phyloP scores from a whole-genome alignment of 2,113 vertebrate species.

The Pelodiscus sinensis region DNA sequence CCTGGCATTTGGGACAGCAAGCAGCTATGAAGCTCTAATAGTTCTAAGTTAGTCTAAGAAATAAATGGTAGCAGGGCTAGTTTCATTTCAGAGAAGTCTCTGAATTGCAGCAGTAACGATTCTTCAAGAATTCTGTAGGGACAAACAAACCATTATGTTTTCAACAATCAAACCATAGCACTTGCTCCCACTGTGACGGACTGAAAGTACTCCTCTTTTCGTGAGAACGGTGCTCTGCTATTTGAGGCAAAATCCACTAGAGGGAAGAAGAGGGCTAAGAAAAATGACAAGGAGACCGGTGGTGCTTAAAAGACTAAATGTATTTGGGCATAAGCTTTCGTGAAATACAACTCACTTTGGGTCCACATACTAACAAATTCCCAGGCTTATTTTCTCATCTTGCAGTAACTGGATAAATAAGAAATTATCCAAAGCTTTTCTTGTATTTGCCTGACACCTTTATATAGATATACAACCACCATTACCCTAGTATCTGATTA shows the following conservation, averaged over 20 bases:
- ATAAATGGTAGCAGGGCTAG: neutral
- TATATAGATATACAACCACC: neutral
- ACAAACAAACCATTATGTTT: neutral
- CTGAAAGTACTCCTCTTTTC: neutral
- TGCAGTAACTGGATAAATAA: accelerated
- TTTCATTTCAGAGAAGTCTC: accelerated
- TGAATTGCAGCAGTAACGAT: neutral
- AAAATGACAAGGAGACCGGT: no score
- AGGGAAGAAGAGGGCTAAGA: constrained; percentile 47
- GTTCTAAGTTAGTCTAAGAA: neutral
- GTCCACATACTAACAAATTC: accelerated
- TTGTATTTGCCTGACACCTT: neutral
- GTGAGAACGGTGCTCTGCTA: neutral
- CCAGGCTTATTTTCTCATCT: neutral
- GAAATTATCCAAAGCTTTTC: neutral
- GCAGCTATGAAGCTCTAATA: neutral
- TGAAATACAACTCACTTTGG: neutral
- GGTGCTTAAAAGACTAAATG: no score
- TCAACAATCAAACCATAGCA: accelerated
- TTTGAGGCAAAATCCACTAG: neutral
- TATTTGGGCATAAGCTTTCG: no score
- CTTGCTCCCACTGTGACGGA: accelerated
- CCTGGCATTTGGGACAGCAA: neutral
- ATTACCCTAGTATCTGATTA: neutral
- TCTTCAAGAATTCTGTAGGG: neutral